phyloP scores from a whole-genome alignment of 2,888 invertebrate genomes.

The Conchocele bisecta region DNA sequence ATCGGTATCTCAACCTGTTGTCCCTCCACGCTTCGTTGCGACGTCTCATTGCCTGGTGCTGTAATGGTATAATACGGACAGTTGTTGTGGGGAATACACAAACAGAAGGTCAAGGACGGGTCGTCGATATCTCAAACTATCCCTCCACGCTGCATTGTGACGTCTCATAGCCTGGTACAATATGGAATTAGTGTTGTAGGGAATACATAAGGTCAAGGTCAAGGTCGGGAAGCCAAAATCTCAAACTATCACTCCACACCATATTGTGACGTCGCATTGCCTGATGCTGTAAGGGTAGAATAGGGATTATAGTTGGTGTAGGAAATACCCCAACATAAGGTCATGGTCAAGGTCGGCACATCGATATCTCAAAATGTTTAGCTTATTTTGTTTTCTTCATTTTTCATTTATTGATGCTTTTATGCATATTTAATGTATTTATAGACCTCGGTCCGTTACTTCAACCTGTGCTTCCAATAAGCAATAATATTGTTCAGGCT shows the following conservation, averaged over 20 bases:
- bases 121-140: constrained; percentile 81
- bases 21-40: constrained; percentile 83
- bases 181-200: constrained; percentile 79
- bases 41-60: constrained; percentile 81
- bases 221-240: constrained; percentile 81
- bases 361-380: constrained; percentile 81
- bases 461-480: too few relatives aligned
- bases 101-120: constrained; percentile 82
- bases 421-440: too few relatives aligned
- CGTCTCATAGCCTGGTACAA: constrained; percentile 81
- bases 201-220: constrained; percentile 82
- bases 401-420: too few relatives aligned
- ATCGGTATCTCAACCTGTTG: constrained; percentile 81
- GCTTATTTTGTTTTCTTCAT: too few relatives aligned
- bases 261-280: constrained; percentile 81
- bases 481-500: too few relatives aligned
- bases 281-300: constrained; percentile 76
- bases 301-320: constrained; percentile 79
- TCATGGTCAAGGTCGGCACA: constrained; percentile 81
- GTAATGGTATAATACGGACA: constrained; percentile 35
- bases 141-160: constrained; percentile 82
- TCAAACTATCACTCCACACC: constrained; percentile 82
- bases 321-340: constrained; percentile 81
- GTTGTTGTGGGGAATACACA: constrained; percentile 81
- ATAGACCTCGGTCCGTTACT: too few relatives aligned